Percentiles rank a stretch among this genome's conserved stretches.
Conservation (phyloP, 2,888 invertebrate genomes). For the Steromphala cineraria region DNA sequence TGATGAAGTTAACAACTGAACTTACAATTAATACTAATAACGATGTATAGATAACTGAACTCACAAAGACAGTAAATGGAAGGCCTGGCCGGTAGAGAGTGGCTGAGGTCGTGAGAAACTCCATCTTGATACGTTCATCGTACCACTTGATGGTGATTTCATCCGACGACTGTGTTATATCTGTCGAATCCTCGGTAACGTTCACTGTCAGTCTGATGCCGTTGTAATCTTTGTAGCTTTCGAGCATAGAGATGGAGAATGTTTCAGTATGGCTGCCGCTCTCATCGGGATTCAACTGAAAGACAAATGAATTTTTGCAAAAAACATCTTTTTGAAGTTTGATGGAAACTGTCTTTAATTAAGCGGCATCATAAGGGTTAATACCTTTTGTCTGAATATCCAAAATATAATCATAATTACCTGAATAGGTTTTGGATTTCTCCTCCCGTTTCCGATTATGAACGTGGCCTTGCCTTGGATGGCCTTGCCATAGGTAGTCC, state of each 20-base stretch:
- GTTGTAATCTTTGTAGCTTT: background rate
- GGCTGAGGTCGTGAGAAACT: slow-evolving; percentile 12
- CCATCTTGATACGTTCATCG: background rate
- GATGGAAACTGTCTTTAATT: too few species aligned
- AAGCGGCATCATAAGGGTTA: too few species aligned
- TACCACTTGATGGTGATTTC: background rate
- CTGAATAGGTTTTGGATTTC: background rate
- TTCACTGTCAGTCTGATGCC: background rate
- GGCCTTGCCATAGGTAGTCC: slow-evolving; percentile 34
- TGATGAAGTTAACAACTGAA: too few species aligned
- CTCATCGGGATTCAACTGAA: background rate
- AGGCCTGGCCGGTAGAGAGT: slow-evolving; percentile 12
- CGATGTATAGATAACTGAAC: background rate
- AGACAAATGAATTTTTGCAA: background rate
- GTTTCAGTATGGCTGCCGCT: background rate
- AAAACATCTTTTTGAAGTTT: too few species aligned
- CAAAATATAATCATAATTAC: background rate
- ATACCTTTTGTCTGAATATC: too few species aligned
- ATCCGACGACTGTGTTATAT: background rate
- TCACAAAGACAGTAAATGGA: slow-evolving; percentile 9
- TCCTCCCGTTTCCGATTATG: background rate
- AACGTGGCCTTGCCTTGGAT: slow-evolving; percentile 19
- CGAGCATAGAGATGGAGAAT: background rate
- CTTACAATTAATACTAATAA: background rate
- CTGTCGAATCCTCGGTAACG: background rate